Evolutionary conservation across 2,797 vertebrate genomes (phyloP).

Genomic region (Chiroxiphia lanceolata): DNA sequence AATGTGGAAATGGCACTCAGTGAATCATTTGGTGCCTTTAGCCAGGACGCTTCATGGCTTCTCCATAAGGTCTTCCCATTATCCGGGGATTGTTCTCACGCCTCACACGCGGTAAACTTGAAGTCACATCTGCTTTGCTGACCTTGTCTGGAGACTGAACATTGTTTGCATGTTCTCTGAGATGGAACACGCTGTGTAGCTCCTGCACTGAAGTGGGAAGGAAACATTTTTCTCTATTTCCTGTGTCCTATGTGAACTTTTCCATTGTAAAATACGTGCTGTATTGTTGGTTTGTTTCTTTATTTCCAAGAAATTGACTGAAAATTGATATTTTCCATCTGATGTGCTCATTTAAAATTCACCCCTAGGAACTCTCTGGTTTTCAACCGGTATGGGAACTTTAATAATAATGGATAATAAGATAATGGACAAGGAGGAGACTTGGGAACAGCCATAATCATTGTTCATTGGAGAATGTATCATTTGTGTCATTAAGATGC

Average conservation of each 20-base stretch:
- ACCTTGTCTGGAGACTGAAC: not conserved
- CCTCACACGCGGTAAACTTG: not conserved
- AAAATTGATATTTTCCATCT: not conserved
- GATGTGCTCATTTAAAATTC: not conserved
- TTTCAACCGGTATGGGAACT: not conserved
- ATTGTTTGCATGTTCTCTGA: conserved; percentile 15
- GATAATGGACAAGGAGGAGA: not conserved
- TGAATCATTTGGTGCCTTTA: not conserved
- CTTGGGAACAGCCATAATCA: not conserved
- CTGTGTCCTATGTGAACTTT: conserved; percentile 41
- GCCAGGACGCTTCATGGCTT: not conserved
- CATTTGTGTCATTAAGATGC: not conserved
- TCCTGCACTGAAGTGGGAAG: conserved; percentile 32
- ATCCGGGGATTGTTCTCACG: conserved; percentile 62
- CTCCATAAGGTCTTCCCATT: conserved; percentile 56
- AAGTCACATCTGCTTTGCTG: conserved; percentile 59
- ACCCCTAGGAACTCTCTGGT: not conserved
- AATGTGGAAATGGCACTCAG: conserved; percentile 10
- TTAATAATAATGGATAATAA: no score
- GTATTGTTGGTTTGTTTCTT: not conserved
- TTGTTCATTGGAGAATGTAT: not conserved
- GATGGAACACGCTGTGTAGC: conserved; percentile 1
- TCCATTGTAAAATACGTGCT: not conserved
- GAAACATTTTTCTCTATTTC: conserved; percentile 36
- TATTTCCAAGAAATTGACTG: not conserved